Percentiles rank a stretch among this genome's conserved stretches.
Evolutionary conservation across 2,113 vertebrate species (phyloP).

Genomic region (Numenius arquata): DNA sequence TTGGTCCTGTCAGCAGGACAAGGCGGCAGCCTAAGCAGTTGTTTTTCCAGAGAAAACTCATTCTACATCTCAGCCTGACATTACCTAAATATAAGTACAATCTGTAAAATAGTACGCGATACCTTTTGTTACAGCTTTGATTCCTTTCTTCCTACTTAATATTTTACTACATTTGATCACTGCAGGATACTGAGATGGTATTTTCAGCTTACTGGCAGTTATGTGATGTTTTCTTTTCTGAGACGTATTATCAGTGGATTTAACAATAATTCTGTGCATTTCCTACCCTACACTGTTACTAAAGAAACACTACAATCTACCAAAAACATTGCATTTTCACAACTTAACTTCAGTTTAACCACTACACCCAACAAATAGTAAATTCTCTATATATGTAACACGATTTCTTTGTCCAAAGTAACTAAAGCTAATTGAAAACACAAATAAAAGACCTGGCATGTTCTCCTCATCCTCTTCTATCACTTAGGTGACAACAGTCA

Average conservation of each 20-base stretch:
- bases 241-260: neutral
- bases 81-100: neutral
- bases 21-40: neutral
- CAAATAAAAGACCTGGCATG: neutral
- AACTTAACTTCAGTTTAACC: neutral
- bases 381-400: fast-evolving
- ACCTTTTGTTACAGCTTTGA: neutral
- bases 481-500: neutral
- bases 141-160: neutral
- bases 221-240: neutral
- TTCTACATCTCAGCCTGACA: neutral
- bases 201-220: neutral
- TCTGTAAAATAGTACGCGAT: neutral
- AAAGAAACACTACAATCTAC: neutral
- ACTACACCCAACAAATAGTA: neutral
- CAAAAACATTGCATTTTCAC: neutral
- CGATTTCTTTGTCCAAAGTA: neutral
- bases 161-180: neutral
- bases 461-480: neutral
- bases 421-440: neutral
- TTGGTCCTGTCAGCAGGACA: too few species aligned
- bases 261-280: neutral
- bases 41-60: neutral
- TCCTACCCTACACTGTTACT: neutral
- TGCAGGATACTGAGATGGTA: neutral